Percentiles rank a stretch among this genome's conserved stretches.
phyloP scores from a whole-genome alignment of 2,888 invertebrate genomes.

The Nomada flava region DNA sequence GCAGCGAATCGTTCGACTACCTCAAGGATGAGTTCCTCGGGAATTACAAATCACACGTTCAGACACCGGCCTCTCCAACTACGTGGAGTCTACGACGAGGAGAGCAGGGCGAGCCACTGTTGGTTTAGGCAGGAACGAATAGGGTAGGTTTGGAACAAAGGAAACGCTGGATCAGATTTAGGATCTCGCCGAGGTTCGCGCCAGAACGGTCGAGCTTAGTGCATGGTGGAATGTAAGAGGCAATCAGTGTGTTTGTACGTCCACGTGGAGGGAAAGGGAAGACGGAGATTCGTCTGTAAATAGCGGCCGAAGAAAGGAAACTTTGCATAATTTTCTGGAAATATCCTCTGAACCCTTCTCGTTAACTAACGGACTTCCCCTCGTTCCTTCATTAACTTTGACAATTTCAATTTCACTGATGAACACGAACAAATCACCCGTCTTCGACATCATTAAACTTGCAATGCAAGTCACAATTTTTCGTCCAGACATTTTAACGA shows the following conservation, averaged over 20 bases:
- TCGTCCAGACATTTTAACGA: conserved; percentile 4
- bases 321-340: conserved; percentile 57
- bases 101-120: conserved; percentile 54
- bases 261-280: conserved; percentile 21
- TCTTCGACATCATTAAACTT: background rate
- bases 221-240: conserved; percentile 60
- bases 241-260: conserved; percentile 67
- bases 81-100: conserved; percentile 18
- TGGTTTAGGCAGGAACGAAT: conserved; percentile 69
- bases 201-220: conserved; percentile 50
- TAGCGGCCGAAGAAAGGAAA: conserved; percentile 42
- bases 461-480: background rate
- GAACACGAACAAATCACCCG: background rate
- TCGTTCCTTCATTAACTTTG: conserved; percentile 4
- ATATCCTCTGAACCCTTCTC: conserved; percentile 18
- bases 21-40: conserved; percentile 63
- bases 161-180: conserved; percentile 68
- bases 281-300: conserved; percentile 58
- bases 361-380: conserved; percentile 48
- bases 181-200: conserved; percentile 50
- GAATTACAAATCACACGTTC: conserved; percentile 74
- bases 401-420: background rate
- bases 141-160: conserved; percentile 67
- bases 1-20: conserved; percentile 57
- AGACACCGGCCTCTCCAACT: conserved; percentile 57